These are phyloP conservation scores for Limnephilus auricula DNA, from an alignment of 2,888 invertebrate species.

Conservation along the genomic window DNA sequence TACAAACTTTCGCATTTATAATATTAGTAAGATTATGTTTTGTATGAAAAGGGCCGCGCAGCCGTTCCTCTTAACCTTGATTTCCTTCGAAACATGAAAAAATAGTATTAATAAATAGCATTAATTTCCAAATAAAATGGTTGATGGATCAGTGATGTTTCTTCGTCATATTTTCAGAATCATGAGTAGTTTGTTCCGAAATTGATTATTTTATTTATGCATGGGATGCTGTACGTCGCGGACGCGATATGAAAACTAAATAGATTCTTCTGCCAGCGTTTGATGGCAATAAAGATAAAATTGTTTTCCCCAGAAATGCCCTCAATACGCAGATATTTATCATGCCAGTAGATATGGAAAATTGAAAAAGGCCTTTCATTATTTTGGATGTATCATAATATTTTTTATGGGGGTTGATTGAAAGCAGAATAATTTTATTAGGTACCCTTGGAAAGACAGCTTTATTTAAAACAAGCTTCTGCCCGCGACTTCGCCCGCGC, in stretches of 20 bases:
- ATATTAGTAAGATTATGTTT: too few species aligned
- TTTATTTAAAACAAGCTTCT: too few species aligned
- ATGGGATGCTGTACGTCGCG: conserved; percentile 55
- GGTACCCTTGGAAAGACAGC: background rate
- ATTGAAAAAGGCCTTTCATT: conserved; percentile 48
- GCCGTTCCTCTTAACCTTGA: too few species aligned
- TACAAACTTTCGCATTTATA: too few species aligned
- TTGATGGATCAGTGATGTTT: background rate
- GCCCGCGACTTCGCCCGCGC: too few species aligned
- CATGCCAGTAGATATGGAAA: conserved; percentile 29
- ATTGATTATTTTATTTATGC: conserved; percentile 66
- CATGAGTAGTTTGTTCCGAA: conserved; percentile 51
- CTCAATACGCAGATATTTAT: conserved; percentile 55
- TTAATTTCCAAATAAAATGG: background rate
- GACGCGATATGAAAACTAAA: conserved; percentile 60
- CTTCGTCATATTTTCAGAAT: background rate
- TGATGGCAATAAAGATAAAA: conserved; percentile 54
- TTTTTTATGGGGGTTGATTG: conserved; percentile 33
- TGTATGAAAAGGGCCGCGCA: too few species aligned
- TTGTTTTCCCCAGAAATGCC: conserved; percentile 44
- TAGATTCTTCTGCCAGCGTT: conserved; percentile 53
- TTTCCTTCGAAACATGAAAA: too few species aligned
- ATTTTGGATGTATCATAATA: conserved; percentile 26
- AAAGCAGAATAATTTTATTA: conserved; percentile 12
- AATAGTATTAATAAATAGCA: background rate